Conservation (phyloP, 2,797 vertebrate species). For the Moxostoma hubbsi region DNA sequence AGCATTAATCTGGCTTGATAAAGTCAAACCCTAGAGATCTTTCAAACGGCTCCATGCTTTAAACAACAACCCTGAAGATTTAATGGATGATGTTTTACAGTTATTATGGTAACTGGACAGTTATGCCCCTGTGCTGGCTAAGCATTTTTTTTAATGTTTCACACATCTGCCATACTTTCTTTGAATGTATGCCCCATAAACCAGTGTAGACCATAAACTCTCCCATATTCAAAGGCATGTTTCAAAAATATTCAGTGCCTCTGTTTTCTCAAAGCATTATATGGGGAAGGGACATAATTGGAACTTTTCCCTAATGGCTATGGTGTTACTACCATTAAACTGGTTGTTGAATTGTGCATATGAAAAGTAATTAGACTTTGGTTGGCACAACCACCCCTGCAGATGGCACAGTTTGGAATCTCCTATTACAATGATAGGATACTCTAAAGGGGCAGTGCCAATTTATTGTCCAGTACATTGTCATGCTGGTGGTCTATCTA, state of each 20-base stretch:
- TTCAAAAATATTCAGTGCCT: constrained; percentile 23
- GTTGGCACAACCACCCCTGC: constrained; percentile 47
- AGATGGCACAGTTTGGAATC: constrained; percentile 53
- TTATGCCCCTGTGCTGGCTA: constrained; percentile 42
- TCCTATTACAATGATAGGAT: constrained; percentile 1
- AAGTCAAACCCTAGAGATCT: constrained; percentile 15
- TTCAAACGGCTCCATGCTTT: not conserved
- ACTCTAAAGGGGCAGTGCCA: constrained; percentile 23
- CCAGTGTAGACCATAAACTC: constrained; percentile 10
- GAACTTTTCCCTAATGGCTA: constrained; percentile 47
- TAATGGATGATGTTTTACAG: constrained; percentile 37
- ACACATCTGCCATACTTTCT: constrained; percentile 51
- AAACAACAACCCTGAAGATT: constrained; percentile 21
- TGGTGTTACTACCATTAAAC: constrained; percentile 54
- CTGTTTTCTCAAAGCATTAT: constrained; percentile 21
- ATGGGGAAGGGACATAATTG: constrained; percentile 20
- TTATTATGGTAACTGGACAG: constrained; percentile 39
- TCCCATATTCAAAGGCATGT: not conserved
- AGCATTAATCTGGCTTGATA: not conserved
- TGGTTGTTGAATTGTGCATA: constrained; percentile 55
- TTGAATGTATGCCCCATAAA: constrained; percentile 35
- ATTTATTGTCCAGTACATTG: constrained; percentile 19
- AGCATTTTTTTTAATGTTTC: constrained; percentile 32
- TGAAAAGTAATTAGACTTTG: constrained; percentile 45
- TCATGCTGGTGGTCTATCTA: constrained; percentile 48